A percentile compares a stretch with the other conserved stretches of the same genome.
phyloP scores from a whole-genome alignment of 2,797 vertebrate genomes.

The Poeciliopsis infans region DNA sequence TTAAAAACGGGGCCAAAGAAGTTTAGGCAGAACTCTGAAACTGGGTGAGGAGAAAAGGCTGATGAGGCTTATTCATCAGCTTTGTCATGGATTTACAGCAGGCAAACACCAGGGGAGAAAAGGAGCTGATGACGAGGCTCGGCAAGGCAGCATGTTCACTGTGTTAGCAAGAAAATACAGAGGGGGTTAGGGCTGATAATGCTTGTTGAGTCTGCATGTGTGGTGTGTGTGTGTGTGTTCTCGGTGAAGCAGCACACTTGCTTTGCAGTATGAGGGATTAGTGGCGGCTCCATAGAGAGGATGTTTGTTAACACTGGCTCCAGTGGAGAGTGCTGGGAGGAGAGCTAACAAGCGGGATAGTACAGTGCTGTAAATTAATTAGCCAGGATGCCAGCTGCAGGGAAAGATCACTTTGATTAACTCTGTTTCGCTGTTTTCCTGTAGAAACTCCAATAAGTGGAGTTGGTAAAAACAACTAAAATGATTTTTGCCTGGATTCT shows the following conservation, averaged over 20 bases:
- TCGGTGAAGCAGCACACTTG: conserved; percentile 49
- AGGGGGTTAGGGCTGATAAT: conserved; percentile 38
- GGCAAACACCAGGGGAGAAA: conserved; percentile 56
- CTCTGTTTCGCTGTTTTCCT: neutral
- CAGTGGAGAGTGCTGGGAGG: conserved; percentile 27
- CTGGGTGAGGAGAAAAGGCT: conserved; percentile 58
- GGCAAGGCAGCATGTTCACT: conserved; percentile 50
- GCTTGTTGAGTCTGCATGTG: conserved; percentile 34
- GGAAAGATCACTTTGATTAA: neutral
- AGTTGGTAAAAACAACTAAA: neutral
- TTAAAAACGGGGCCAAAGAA: conserved; percentile 3
- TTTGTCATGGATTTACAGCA: conserved; percentile 69
- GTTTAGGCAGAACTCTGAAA: conserved; percentile 54
- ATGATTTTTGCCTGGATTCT: neutral
- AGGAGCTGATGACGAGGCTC: conserved; percentile 67
- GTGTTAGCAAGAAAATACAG: conserved; percentile 46
- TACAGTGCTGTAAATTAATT: neutral
- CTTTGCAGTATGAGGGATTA: conserved; percentile 40
- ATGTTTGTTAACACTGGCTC: conserved; percentile 43
- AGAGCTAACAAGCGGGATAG: conserved; percentile 19
- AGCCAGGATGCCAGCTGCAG: neutral
- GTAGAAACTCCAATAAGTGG: neutral
- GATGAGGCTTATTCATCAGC: conserved; percentile 70
- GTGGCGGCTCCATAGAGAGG: conserved; percentile 45
- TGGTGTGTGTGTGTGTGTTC: conserved; percentile 26